A percentile compares a stretch with the other conserved stretches of the same genome.
Conservation (phyloP, 2,888 invertebrate species). For the Nomada flava region DNA sequence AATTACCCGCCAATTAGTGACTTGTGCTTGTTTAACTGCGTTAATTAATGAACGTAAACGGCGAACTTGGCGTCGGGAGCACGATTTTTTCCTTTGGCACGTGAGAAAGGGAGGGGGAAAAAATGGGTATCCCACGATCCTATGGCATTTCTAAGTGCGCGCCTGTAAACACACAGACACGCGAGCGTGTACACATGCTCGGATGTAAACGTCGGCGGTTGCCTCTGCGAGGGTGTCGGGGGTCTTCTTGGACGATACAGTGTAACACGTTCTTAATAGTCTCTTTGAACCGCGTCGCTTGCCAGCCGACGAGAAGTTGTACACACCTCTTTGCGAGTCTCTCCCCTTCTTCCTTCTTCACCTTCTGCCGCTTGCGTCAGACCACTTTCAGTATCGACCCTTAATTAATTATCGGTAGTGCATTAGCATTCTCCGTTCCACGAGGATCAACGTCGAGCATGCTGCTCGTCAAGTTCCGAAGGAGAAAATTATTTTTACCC, state of each 20-base stretch:
- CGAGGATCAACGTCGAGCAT: constrained; percentile 42
- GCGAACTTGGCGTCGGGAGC: constrained; percentile 69
- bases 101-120: constrained; percentile 33
- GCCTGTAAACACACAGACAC: constrained; percentile 13
- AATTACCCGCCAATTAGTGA: constrained; percentile 83
- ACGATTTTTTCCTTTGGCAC: constrained; percentile 62
- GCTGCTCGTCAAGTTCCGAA: constrained; percentile 10
- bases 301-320: constrained; percentile 68
- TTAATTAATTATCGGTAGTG: constrained; percentile 76
- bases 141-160: constrained; percentile 37
- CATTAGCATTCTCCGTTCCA: constrained; percentile 64
- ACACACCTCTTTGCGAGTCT: constrained; percentile 70
- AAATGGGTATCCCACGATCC: constrained; percentile 40
- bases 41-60: constrained; percentile 82
- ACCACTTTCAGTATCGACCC: constrained; percentile 74
- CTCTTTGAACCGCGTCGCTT: constrained; percentile 72
- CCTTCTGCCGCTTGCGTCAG: constrained; percentile 71
- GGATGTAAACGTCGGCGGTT: constrained; percentile 49
- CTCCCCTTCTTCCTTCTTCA: constrained; percentile 65
- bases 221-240: constrained; percentile 57
- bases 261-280: constrained; percentile 72
- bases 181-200: constrained; percentile 4
- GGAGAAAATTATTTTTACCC: constrained; percentile 38
- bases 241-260: constrained; percentile 69
- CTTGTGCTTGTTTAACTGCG: constrained; percentile 80